Base-by-base conservation (phyloP, 2,888 invertebrate species). In the Gastrophysa polygoni region DNA sequence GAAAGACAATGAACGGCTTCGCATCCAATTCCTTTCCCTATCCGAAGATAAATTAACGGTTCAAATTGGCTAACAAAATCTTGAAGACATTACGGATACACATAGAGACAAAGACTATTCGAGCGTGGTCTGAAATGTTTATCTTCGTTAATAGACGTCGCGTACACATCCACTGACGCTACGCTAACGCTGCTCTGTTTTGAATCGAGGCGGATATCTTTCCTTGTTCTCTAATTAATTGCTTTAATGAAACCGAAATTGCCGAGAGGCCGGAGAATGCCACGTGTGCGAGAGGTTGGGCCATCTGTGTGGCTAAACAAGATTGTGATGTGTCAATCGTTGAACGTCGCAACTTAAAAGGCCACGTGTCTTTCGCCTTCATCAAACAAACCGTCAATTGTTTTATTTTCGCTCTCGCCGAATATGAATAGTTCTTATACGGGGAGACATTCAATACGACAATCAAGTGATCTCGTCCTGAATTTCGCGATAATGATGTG, bases 231-330 rank as follows among this genome's bases (percentile, higher is more conserved):
- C 75, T 78, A 78, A 78, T 79, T 79, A 78, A 78, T 79, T 77
- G 77, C 77, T 75, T 75, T 75, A 78, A 78, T 76, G 77, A 77
- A 78, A 72, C 76, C 66, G 72, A 77, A 77, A 77, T 73, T 71
- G 73, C 68, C 72, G 72, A 73, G 73, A 73, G 72, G 38, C 38
- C 48, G 18, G 38, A 52, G 34, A 44, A 32, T 10, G 66, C 57
- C 66, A 66, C 66, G 66, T 66, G 66, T 54, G 44, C 49, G 57
- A 66, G 63, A 66, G 61, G 66, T 43, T 59, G 46, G 63, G 55
- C 61, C 66, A 66, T 63, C 63, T 63, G 66, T 57, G 56, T 34
- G 54, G 56, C 63, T 29, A 63, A 51, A 60, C 59, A 47, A 66
- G 63, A 59, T 61, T 55, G 48, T 57, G 56, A 65, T 60, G 60